Evolutionary conservation across 2,888 invertebrate genomes (phyloP).

Genomic region (Eugnorisma glareosa): DNA sequence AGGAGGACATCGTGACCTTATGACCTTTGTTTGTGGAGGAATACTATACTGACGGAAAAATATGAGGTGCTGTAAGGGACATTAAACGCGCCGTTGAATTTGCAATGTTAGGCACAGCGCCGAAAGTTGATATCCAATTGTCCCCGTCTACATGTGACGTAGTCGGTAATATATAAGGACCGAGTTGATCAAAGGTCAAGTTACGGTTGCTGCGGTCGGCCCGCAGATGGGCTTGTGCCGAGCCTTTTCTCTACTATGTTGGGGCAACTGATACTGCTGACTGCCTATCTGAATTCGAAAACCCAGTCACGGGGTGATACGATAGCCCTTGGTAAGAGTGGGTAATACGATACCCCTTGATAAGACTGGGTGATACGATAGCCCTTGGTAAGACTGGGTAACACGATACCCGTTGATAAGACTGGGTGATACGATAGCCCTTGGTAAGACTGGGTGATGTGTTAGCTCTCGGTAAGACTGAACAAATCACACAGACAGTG

Average conservation of each 20-base stretch:
- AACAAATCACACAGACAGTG: no score
- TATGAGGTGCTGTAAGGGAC: neutral
- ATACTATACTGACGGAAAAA: neutral
- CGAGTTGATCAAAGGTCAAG: neutral
- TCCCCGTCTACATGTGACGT: neutral
- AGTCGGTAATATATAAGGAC: neutral
- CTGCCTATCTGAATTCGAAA: neutral
- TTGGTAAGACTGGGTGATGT: no score
- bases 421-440: no score
- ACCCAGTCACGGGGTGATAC: neutral
- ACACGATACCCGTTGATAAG: no score
- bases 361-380: no score
- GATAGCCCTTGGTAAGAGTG: neutral
- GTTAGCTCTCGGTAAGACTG: no score
- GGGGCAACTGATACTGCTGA: no score
- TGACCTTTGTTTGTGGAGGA: slow-evolving; percentile 6
- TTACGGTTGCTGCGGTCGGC: neutral
- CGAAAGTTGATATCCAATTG: neutral
- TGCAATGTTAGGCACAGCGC: neutral
- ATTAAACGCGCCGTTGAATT: neutral
- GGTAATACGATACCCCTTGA: no score
- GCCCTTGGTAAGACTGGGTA: no score
- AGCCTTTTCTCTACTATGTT: no score
- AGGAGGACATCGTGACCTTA: neutral
- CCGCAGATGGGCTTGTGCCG: no score